Evolutionary conservation across 2,113 vertebrate genomes (phyloP), one percentile per base, ranked within the genome.

Genomic region (Gasterosteus nipponicus): DNA sequence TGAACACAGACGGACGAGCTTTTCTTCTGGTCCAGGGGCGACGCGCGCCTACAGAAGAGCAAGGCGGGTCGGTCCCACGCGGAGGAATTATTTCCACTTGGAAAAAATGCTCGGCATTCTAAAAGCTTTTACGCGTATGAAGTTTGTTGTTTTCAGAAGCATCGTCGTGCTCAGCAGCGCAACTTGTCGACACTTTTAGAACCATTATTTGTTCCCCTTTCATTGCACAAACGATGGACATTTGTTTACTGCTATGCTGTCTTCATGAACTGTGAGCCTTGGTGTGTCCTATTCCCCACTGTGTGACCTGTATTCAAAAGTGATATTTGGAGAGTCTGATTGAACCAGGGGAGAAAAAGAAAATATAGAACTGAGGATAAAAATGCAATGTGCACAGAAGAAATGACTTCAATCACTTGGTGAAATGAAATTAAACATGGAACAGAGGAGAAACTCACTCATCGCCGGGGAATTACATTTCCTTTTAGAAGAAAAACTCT

Each of bases 1-100:
- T 69, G 70, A 71, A 72, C 82, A 87, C 89, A 86, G 88, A 86
- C 77, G 85, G 84, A 73, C 66, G 26, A 60, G 68, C 56, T 58
- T 80, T 57, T n/a, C 26, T 47, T 60, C 16, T 70, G 60, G 64
- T 82, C 18, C 35, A 11, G 53, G 47, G 67, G 75, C 69, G 74
- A 51, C 76, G 75, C 60, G 46, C 80, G 64, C 61, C 73, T 16
- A 54, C 58, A 57, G 61, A 61, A 67, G 46, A 79, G 54, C 42
- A 3, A 75, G 72, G 47, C 19, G 3, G 7, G 46, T 53, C 0
- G 7, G 59, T 58, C 81, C 79, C 41, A 86, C 75, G 7, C 74
- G 29, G 69, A 80, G 47, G 62, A 56, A 79, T 81, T 71, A 39
- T 83, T 76, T 81, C 71, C 65, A 76, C 61, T 61, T 49, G 84